Conservation (phyloP, 2,797 vertebrate species). For the Sylvia borin region DNA sequence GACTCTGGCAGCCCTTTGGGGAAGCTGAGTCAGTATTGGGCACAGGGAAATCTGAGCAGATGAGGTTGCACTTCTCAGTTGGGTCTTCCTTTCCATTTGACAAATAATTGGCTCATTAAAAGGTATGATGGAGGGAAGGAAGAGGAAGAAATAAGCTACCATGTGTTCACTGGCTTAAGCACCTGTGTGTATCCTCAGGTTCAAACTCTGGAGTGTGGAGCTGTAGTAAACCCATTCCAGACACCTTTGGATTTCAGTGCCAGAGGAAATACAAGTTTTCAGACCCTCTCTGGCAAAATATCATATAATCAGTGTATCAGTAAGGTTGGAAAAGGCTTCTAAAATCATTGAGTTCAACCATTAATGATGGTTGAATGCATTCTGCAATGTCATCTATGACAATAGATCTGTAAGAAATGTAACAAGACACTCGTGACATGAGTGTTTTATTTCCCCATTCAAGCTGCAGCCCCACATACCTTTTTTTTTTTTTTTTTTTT, state of each 20-base stretch:
- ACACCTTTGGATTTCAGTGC: neutral
- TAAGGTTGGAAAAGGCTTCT: neutral
- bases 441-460: neutral
- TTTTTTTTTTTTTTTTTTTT: neutral
- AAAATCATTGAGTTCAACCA: neutral
- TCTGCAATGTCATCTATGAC: neutral
- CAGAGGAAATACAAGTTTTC: neutral
- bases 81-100: neutral
- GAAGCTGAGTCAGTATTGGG: neutral
- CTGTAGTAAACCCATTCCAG: neutral
- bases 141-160: neutral
- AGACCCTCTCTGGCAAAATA: neutral
- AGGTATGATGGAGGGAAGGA: neutral
- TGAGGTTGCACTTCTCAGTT: neutral
- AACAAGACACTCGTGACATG: neutral
- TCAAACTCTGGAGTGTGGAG: neutral
- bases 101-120: neutral
- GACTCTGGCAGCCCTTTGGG: neutral
- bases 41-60: neutral
- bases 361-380: neutral
- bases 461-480: neutral
- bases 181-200: neutral
- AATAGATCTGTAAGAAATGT: neutral
- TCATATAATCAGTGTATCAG: neutral
- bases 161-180: neutral